Conservation (phyloP, 2,113 vertebrate genomes). For the Fulmarus glacialis region DNA sequence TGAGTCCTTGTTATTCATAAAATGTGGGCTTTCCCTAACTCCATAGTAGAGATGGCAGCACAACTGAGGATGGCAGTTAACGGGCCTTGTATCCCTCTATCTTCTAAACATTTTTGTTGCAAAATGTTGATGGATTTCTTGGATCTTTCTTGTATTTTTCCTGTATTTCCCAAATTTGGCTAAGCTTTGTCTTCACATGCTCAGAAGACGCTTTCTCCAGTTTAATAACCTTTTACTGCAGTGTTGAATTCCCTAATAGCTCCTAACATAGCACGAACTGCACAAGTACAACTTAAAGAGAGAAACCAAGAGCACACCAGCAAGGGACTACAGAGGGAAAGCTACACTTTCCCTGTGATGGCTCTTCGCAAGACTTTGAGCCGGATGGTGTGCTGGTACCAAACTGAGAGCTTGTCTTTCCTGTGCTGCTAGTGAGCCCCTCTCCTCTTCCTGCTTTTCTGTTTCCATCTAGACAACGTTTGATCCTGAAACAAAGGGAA, state of each 20-base stretch:
- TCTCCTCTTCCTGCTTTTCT: not conserved
- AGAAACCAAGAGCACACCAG: not conserved
- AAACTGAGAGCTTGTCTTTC: not conserved
- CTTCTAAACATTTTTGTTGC: not conserved
- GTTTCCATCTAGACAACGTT: not conserved
- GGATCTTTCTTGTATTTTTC: not conserved
- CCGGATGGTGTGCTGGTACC: not conserved
- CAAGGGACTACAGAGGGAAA: not conserved
- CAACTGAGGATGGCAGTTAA: not conserved
- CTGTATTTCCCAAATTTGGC: not conserved
- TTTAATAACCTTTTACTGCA: not conserved
- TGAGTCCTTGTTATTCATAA: not conserved
- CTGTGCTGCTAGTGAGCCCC: not conserved
- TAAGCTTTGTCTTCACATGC: not conserved
- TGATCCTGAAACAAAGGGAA: not conserved
- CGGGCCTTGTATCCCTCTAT: fast-evolving
- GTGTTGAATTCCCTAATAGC: not conserved
- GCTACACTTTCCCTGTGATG: not conserved
- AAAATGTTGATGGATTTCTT: not conserved
- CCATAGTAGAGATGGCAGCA: not conserved
- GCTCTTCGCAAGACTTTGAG: not conserved
- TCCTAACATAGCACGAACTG: not conserved
- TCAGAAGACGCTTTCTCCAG: not conserved
- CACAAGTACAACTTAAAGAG: not conserved
- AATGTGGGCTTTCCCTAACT: not conserved